Percentiles rank a stretch among this genome's conserved stretches.
These are phyloP conservation scores for Nannoperca obscura DNA, from an alignment of 2,797 vertebrate species.

Conservation along the genomic window DNA sequence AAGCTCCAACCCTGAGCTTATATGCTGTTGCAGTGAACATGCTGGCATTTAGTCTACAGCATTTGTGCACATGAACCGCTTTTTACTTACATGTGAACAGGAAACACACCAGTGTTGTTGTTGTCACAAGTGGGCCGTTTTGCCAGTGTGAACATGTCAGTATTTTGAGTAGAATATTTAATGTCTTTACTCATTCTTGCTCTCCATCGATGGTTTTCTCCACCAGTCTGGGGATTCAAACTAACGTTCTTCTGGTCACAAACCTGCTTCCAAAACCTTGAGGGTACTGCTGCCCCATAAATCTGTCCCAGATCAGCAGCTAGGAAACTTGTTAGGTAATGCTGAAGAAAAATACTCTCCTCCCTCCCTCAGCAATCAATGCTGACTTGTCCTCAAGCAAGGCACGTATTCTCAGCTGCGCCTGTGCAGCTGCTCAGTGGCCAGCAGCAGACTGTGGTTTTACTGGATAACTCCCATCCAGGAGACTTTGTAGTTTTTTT, in stretches of 20 bases:
- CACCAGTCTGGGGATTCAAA: slow-evolving; percentile 31
- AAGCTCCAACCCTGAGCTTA: no score
- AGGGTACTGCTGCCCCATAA: slow-evolving; percentile 45
- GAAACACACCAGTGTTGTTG: slow-evolving; percentile 1
- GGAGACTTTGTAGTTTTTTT: not conserved
- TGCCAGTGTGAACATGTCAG: slow-evolving; percentile 1
- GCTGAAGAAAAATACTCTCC: slow-evolving; percentile 41
- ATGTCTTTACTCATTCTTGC: slow-evolving; percentile 13
- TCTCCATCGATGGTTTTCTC: slow-evolving; percentile 11
- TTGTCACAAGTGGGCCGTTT: slow-evolving; percentile 12
- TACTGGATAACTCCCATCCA: slow-evolving; percentile 3
- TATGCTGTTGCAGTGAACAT: not conserved
- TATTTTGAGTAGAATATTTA: slow-evolving; percentile 5
- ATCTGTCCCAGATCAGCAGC: slow-evolving; percentile 55
- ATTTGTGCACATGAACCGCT: not conserved
- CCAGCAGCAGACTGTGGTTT: slow-evolving; percentile 17
- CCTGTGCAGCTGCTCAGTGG: slow-evolving; percentile 37
- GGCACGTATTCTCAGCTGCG: slow-evolving; percentile 29
- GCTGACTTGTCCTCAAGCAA: slow-evolving; percentile 53
- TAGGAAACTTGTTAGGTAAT: slow-evolving; percentile 46
- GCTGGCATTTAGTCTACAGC: not conserved
- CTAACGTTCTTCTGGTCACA: slow-evolving; percentile 36
- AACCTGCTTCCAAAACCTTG: slow-evolving; percentile 48
- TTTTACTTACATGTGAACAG: slow-evolving; percentile 8
- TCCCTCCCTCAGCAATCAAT: slow-evolving; percentile 49